Evolutionary conservation across 1,140 invertebrate species (phyloP).

Genomic region (Musca vetustissima): DNA sequence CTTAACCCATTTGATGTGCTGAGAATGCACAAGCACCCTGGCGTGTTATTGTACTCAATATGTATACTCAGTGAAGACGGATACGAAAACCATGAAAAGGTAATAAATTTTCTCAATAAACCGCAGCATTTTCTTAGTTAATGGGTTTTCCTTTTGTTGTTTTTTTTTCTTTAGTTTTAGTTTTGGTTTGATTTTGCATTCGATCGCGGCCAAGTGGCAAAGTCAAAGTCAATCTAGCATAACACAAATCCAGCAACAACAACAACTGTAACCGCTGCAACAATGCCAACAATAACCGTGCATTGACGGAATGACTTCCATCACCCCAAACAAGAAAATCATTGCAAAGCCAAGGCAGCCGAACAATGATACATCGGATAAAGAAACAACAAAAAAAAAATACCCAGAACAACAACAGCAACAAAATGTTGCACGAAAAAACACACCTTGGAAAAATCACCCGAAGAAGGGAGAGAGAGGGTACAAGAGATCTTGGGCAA

Average conservation of each 20-base stretch:
- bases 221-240: slow-evolving; percentile 26
- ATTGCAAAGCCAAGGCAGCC: background rate
- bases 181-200: background rate
- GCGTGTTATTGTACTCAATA: too few relatives aligned
- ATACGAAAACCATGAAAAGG: background rate
- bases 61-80: too few relatives aligned
- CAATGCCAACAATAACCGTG: background rate
- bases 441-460: background rate
- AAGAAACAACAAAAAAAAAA: background rate
- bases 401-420: background rate
- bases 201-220: slow-evolving; percentile 22
- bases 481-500: slow-evolving; percentile 10
- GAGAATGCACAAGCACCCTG: too few relatives aligned
- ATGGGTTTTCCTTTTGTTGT: background rate
- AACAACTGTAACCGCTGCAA: background rate
- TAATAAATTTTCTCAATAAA: slow-evolving; percentile 19
- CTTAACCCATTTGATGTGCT: too few relatives aligned
- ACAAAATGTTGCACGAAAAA: slow-evolving; percentile 3
- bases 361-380: background rate
- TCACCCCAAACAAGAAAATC: slow-evolving; percentile 7
- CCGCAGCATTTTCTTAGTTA: background rate
- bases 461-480: too few relatives aligned
- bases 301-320: slow-evolving; percentile 8
- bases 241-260: background rate
- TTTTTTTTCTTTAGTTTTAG: background rate